Evolutionary conservation across 2,113 vertebrate genomes (phyloP), one percentile per base, ranked within the genome.

Genomic region (Scopus umbretta): DNA sequence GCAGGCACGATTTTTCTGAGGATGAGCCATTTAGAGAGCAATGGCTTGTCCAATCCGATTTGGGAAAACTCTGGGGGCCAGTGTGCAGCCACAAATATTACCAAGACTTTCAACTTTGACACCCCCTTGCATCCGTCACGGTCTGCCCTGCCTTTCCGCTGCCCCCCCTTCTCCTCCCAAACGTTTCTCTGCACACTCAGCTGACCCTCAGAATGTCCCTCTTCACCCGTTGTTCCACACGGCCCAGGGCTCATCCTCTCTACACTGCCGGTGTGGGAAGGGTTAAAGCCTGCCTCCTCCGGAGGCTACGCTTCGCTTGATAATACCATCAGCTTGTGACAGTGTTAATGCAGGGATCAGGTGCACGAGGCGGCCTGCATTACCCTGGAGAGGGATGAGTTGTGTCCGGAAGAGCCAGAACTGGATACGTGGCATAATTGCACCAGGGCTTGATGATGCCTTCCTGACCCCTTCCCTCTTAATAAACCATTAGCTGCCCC

Each of bases 321-420:
- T 94, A 94, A 90, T 90, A 94, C 78, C 96, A 96, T 93, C 96
- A 93, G 93, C 97, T 86, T 86, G 95, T 96, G 96, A 93, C 94
- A 96, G 95, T 88, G 94, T 80, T 97, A 96, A 96, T 96, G 91
- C 3, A 29, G 95, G 95, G 95, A 97, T 96, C 97, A 97, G 97
- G 96, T 94, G 90, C 91, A 66, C 5, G 26, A 88, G 79, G 53
- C 13, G 2, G 86, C 79, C 86, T 52, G 89, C 92, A 94, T 90
- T 90, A 83, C 95, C 95, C 96, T 78, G 96, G 94, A 90, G 96
- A 96, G 93, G 80, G 94, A 97, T 92, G 96, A 95, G 95, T 5
- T 91, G 89, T 88, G 78, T 88, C 86, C 70, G 26, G 95, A 91
- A 87, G 49, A 88, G 66, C 66, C 95, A 83, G 80, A 87, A 38